Conservation (phyloP, 30 jellyfish, hydroid and myxozoan species). For the Chrysaora quinquecirrha region DNA sequence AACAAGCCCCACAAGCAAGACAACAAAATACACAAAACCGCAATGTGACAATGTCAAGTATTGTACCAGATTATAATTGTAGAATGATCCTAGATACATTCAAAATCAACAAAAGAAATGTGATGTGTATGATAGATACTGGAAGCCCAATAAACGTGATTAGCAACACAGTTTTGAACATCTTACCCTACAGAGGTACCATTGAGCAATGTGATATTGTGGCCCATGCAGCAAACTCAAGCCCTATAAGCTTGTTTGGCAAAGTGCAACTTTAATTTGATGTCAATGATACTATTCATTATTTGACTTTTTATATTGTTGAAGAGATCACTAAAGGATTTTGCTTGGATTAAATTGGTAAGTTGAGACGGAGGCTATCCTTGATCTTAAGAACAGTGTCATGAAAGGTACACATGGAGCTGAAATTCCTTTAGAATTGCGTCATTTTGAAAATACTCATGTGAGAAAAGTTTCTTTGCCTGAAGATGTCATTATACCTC, state of each 20-base stretch:
- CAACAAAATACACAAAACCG: background rate
- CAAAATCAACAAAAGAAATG: background rate
- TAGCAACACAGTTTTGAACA: background rate
- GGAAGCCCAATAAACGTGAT: slow-evolving; percentile 7
- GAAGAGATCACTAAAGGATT: background rate
- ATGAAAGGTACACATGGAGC: background rate
- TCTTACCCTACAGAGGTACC: background rate
- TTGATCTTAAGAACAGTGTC: background rate
- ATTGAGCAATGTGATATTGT: slow-evolving; percentile 4
- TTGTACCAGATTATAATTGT: background rate
- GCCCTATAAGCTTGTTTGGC: slow-evolving; percentile 1
- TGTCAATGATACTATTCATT: background rate
- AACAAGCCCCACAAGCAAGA: background rate
- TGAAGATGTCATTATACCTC: background rate
- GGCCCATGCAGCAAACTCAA: slow-evolving; percentile 6
- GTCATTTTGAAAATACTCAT: background rate
- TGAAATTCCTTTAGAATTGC: background rate
- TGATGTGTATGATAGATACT: slow-evolving; percentile 3
- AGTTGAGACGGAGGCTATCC: background rate
- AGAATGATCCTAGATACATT: background rate
- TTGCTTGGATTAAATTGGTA: background rate
- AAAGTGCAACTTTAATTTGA: background rate
- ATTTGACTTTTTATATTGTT: slow-evolving; percentile 2
- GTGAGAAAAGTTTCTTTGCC: slow-evolving; percentile 9
- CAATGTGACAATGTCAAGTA: background rate